These are phyloP conservation scores for Phalacrocorax aristotelis DNA, from an alignment of 2,113 vertebrate genomes.

Conservation along the genomic window DNA sequence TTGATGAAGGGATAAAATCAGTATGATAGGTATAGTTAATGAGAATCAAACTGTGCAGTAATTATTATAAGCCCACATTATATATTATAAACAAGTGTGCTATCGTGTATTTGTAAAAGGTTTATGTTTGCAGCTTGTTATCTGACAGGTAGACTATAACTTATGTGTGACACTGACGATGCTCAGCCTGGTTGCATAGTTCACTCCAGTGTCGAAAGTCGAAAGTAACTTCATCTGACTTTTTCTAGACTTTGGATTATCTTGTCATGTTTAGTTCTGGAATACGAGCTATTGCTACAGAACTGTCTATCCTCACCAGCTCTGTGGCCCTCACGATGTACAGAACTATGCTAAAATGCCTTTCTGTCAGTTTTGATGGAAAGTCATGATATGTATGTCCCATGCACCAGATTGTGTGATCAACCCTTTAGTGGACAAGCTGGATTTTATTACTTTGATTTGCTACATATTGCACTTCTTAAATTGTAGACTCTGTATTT, in stretches of 20 bases:
- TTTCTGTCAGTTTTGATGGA: background rate
- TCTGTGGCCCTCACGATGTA: rapidly evolving
- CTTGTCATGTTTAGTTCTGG: background rate
- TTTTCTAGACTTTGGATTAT: background rate
- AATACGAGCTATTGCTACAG: background rate
- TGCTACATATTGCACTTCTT: slow-evolving; percentile 28
- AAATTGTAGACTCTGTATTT: background rate
- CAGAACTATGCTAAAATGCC: background rate
- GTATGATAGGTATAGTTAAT: background rate
- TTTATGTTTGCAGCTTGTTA: background rate
- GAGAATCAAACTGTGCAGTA: background rate
- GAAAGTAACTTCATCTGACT: background rate
- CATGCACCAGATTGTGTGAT: background rate
- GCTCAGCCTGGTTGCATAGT: background rate
- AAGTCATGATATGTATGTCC: background rate
- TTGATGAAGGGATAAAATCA: background rate
- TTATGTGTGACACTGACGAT: background rate
- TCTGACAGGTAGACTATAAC: no score
- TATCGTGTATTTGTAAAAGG: background rate
- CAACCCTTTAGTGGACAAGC: background rate
- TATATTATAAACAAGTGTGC: background rate
- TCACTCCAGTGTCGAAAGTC: background rate
- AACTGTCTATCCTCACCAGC: background rate
- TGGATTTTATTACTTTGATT: slow-evolving; percentile 51
- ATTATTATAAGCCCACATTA: background rate